Evolutionary conservation across 2,113 vertebrate species (phyloP).

Genomic region (Chaetodon auriga): DNA sequence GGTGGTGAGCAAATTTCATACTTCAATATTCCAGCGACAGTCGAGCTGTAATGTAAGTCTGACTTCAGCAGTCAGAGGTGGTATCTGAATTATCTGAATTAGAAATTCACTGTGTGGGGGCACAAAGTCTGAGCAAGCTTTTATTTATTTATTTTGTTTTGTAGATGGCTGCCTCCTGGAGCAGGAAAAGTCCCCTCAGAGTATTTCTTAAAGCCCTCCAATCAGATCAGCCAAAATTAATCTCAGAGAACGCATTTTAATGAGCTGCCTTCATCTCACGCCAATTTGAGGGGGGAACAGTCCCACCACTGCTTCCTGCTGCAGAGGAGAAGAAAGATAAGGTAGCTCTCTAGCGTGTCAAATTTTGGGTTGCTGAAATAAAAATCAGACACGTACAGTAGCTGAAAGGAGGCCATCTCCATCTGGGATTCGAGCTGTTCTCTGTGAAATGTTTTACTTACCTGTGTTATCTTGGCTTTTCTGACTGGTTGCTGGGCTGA

Average conservation of each 20-base stretch:
- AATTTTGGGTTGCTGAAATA: conserved; percentile 45
- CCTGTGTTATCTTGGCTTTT: conserved; percentile 86
- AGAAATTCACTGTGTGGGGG: conserved; percentile 22
- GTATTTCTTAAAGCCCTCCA: conserved; percentile 48
- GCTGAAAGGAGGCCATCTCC: conserved; percentile 16
- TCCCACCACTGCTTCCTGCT: conserved; percentile 45
- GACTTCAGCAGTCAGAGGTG: conserved; percentile 40
- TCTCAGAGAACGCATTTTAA: conserved; percentile 70
- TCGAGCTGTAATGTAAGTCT: conserved; percentile 37
- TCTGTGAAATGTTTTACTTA: conserved; percentile 65
- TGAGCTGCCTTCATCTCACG: conserved; percentile 69
- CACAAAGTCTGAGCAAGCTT: conserved; percentile 36
- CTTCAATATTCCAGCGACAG: conserved; percentile 41
- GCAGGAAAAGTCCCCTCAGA: conserved; percentile 42
- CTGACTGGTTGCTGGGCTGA: conserved; percentile 80
- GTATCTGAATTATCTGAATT: conserved; percentile 46
- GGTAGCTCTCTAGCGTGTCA: conserved; percentile 23
- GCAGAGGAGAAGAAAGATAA: conserved; percentile 37
- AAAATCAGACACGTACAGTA: conserved; percentile 26
- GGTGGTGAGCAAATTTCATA: conserved; percentile 49
- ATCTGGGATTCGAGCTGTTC: conserved; percentile 1
- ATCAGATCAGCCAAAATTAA: conserved; percentile 69
- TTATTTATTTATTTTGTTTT: conserved; percentile 61
- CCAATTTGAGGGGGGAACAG: conserved; percentile 52
- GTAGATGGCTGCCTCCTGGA: conserved; percentile 57